phyloP scores from a whole-genome alignment of 1,140 invertebrate species.

The Tetramorium alpestre region DNA sequence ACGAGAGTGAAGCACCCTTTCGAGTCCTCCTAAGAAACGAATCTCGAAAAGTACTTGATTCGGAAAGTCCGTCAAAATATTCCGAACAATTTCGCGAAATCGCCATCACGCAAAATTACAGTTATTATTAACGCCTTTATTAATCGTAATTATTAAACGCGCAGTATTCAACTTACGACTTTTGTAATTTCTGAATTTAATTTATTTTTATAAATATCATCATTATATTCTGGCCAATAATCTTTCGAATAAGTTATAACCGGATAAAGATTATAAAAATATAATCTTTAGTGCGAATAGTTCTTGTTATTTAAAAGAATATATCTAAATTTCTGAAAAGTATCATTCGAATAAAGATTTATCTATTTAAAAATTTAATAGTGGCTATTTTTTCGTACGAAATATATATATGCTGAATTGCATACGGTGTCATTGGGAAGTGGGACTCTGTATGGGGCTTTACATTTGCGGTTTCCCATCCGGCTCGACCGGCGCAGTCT shows the following conservation, averaged over 20 bases:
- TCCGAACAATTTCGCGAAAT: not conserved
- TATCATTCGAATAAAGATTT: not conserved
- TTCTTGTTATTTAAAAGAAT: not conserved
- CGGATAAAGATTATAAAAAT: not conserved
- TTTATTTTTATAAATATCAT: not conserved
- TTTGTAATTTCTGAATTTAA: not conserved
- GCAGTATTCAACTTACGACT: not conserved
- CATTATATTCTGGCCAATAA: not conserved
- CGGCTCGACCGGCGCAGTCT: constrained; percentile 77
- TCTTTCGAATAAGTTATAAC: not conserved
- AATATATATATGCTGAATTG: not conserved
- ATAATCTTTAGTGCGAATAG: not conserved
- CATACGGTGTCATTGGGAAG: constrained; percentile 26
- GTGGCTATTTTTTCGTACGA: not conserved
- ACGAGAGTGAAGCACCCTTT: not conserved
- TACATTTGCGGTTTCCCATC: constrained; percentile 85
- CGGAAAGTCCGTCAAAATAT: not conserved
- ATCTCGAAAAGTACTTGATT: constrained; percentile 5
- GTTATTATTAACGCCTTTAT: not conserved
- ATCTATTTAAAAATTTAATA: not conserved
- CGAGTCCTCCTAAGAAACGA: not conserved
- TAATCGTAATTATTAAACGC: not conserved
- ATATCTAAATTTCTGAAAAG: not conserved
- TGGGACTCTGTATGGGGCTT: constrained; percentile 59
- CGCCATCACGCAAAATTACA: not conserved